Conservation (phyloP, 1,140 invertebrate species). For the Bombus pascuorum region DNA sequence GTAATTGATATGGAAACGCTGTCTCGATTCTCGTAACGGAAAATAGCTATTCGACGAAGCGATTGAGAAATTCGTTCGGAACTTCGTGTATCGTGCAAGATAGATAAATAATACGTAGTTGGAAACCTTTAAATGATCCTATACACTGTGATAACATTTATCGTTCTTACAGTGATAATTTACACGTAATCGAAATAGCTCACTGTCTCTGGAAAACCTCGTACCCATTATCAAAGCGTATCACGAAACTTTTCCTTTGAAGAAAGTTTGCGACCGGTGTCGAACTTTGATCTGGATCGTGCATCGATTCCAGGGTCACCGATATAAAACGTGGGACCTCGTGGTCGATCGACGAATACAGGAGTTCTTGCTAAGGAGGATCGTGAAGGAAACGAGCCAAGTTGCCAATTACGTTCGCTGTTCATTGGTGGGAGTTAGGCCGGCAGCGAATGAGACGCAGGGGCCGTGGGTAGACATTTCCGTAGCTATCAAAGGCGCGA, state of each 20-base stretch:
- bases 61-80: background rate
- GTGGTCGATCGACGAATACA: background rate
- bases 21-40: background rate
- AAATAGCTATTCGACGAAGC: background rate
- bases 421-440: background rate
- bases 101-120: background rate
- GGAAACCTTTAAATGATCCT: background rate
- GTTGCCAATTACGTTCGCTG: background rate
- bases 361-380: background rate
- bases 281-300: background rate
- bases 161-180: no score
- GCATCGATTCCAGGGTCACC: background rate
- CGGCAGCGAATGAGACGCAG: conserved; percentile 1
- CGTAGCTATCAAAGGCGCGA: conserved; percentile 13
- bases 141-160: no score
- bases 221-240: no score
- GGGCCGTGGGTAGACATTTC: background rate
- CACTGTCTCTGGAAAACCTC: no score
- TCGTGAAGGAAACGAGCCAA: background rate
- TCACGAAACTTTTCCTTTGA: no score
- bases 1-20: background rate
- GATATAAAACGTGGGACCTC: background rate
- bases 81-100: background rate
- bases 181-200: no score
- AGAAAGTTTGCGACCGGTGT: background rate